Evolutionary conservation across 2,888 invertebrate species (phyloP).

Genomic region (Celastrina argiolus): DNA sequence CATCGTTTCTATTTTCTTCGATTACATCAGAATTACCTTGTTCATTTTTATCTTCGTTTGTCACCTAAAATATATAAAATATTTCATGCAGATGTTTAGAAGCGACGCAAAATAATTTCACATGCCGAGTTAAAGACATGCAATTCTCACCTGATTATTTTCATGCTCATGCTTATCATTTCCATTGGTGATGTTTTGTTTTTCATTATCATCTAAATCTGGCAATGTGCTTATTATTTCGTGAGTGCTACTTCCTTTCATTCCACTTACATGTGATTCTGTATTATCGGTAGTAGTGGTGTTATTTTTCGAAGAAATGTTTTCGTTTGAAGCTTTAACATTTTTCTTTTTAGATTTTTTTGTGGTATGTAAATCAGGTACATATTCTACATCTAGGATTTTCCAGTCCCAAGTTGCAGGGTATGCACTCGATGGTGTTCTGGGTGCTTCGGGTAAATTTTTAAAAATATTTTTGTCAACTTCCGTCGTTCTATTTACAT

Average conservation of each 20-base stretch:
- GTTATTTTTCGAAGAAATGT: constrained; percentile 68
- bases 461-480: constrained; percentile 84
- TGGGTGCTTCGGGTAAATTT: constrained; percentile 88
- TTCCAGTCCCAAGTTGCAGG: constrained; percentile 86
- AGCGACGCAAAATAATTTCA: constrained; percentile 64
- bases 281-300: constrained; percentile 62
- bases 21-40: constrained; percentile 21
- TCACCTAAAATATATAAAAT: constrained; percentile 59
- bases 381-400: constrained; percentile 75
- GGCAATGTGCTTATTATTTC: constrained; percentile 66
- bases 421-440: constrained; percentile 84
- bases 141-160: constrained; percentile 55
- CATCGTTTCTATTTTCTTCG: constrained; percentile 27
- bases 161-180: constrained; percentile 41
- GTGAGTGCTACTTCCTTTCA: constrained; percentile 69
- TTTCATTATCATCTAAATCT: constrained; percentile 56
- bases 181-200: constrained; percentile 37
- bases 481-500: constrained; percentile 85
- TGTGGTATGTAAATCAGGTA: constrained; percentile 51
- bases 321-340: constrained; percentile 60
- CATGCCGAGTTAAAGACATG: constrained; percentile 50
- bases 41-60: constrained; percentile 28
- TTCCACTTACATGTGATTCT: constrained; percentile 47
- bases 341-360: constrained; percentile 64
- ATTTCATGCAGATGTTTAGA: constrained; percentile 75